Percentiles rank a stretch among this genome's conserved stretches.
Evolutionary conservation across 2,888 invertebrate species (phyloP).

Genomic region (Aricia artaxerxes): DNA sequence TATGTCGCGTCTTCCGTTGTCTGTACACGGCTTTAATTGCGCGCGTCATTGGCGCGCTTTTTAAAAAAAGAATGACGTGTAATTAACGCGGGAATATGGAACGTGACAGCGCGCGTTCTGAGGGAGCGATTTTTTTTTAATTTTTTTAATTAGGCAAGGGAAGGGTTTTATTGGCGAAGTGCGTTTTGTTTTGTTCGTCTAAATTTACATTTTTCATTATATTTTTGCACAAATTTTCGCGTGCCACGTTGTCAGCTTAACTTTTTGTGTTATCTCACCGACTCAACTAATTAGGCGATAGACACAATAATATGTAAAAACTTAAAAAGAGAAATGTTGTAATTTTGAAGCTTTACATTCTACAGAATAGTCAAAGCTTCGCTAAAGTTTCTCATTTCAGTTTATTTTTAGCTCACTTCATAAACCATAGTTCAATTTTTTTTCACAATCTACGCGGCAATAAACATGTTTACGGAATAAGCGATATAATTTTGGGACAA

Average conservation of each 20-base stretch:
- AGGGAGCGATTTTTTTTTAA: slow-evolving; percentile 69
- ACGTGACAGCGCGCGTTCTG: slow-evolving; percentile 79
- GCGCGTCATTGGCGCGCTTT: slow-evolving; percentile 80
- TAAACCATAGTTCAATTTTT: not conserved
- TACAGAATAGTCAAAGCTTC: not conserved
- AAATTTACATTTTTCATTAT: slow-evolving; percentile 35
- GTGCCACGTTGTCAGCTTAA: not conserved
- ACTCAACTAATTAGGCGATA: slow-evolving; percentile 9
- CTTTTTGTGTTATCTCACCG: slow-evolving; percentile 6
- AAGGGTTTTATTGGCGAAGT: slow-evolving; percentile 55
- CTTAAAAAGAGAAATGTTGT: not conserved
- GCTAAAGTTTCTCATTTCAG: not conserved
- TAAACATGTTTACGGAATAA: slow-evolving; percentile 42
- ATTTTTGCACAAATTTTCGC: slow-evolving; percentile 20
- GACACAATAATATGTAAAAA: not conserved
- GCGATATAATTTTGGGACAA: slow-evolving; percentile 68
- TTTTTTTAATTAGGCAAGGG: slow-evolving; percentile 76
- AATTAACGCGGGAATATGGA: slow-evolving; percentile 80
- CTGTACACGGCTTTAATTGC: slow-evolving; percentile 80
- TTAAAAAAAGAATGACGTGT: slow-evolving; percentile 80
- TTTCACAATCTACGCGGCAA: not conserved
- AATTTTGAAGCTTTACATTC: not conserved
- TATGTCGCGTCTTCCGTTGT: slow-evolving; percentile 79
- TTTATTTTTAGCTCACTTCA: not conserved
- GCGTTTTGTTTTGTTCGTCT: slow-evolving; percentile 48